phyloP scores from a whole-genome alignment of 2,888 invertebrate species.

The Pollenia amentaria region DNA sequence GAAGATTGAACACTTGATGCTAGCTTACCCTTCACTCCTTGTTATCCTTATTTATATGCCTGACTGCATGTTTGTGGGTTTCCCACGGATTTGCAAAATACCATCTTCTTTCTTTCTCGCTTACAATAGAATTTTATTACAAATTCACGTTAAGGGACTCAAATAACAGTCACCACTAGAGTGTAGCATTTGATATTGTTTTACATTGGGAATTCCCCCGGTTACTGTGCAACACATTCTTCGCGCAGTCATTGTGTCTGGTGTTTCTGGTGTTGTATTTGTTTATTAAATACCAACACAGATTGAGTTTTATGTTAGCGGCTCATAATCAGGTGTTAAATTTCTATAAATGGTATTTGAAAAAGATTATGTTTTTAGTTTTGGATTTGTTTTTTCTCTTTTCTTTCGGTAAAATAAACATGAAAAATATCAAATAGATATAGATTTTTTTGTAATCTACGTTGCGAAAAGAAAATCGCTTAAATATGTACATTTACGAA shows the following conservation, averaged over 20 bases:
- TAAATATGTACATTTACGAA: no score
- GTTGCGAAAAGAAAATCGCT: no score
- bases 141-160: conserved; percentile 38
- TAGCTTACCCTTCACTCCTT: conserved; percentile 36
- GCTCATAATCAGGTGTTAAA: no score
- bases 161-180: background rate
- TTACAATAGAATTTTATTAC: conserved; percentile 40
- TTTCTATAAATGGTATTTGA: no score
- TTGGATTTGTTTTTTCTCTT: no score
- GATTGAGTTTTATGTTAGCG: background rate
- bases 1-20: background rate
- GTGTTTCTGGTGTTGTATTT: conserved; percentile 18
- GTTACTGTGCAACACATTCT: no score
- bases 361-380: no score
- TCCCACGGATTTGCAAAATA: conserved; percentile 46
- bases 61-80: conserved; percentile 20
- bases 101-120: conserved; percentile 6
- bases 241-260: conserved; percentile 33
- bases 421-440: no score
- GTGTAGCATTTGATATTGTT: background rate
- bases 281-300: background rate
- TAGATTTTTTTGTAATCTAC: no score
- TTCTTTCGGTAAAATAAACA: no score
- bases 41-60: conserved; percentile 1
- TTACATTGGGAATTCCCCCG: conserved; percentile 39